Base-by-base conservation (phyloP, 1,140 invertebrate genomes). In the Bombus polaris region DNA sequence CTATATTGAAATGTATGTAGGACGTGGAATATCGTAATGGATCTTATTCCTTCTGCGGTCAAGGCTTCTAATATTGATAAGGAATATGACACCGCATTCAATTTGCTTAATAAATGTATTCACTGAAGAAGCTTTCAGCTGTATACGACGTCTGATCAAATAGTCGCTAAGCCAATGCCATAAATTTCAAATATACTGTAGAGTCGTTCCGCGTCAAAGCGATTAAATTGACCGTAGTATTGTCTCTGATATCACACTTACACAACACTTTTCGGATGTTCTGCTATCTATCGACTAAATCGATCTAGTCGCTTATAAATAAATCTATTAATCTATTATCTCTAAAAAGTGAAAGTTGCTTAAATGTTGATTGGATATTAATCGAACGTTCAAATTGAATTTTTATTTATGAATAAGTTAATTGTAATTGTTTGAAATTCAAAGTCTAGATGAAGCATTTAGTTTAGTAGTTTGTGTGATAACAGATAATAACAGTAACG, bases 401-500 rank as follows among this genome's bases (percentile, higher is more conserved):
- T 47, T 32, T 44, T 10, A 25, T 28, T 53, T 15, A 13, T 35
- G 8, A 22, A 35, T n/a, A 35, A 28, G 12, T 15, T 35, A 8
- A 75, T 2, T 53, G 32, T 25, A 25, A 15, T 15, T 25, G 8
- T 3, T 28, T 10, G 71, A 32, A 44, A 32, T 22, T n/a, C 5
- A 32, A 15, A 44, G 6, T 59, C 1, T 2, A 2, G 12, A 8
- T 32, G 37, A 47, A 74, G 47, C 22, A 44, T 53, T 74, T 74
- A 35, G 47, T 53, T 53, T 35, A 18, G 44, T 8, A 62, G 18
- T 65, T 62, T 13, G 39, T 18, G 15, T 9, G 37, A 35, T n/a
- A 39, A 59, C 62, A 76, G 72, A 47, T 88, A 87, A 47, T 80
- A 78, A 85, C 18, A 59, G 68, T 66, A 77, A 77, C 47, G 87